Conservation (phyloP, 2,113 vertebrate species). For the Semnornis frantzii region DNA sequence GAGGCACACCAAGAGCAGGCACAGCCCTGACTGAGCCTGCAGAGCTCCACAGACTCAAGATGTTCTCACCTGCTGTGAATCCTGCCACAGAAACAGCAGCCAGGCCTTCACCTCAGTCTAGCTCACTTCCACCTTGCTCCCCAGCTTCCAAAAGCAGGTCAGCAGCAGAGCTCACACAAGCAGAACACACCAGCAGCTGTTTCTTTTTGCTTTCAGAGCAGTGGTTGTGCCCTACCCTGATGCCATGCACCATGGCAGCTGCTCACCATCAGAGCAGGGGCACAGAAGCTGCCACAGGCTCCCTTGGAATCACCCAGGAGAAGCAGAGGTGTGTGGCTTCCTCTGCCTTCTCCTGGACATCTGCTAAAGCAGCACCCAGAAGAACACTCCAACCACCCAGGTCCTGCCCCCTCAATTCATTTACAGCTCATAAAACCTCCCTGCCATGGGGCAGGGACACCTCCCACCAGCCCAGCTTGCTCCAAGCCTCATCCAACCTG, state of each 20-base stretch:
- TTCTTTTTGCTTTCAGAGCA: background rate
- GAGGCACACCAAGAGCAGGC: background rate
- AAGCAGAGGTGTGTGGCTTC: background rate
- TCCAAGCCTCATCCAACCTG: no score
- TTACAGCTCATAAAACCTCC: background rate
- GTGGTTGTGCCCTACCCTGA: background rate
- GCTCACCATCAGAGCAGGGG: background rate
- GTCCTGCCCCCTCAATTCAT: background rate
- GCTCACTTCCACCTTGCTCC: background rate
- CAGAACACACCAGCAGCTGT: background rate
- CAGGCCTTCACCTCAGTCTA: background rate
- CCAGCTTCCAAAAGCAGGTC: background rate
- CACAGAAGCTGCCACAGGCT: background rate
- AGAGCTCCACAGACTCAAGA: background rate
- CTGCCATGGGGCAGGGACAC: no score
- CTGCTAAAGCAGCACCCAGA: background rate
- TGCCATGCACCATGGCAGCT: background rate
- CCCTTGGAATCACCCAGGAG: background rate
- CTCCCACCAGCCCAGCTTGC: no score
- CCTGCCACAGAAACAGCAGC: background rate
- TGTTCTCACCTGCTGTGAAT: background rate
- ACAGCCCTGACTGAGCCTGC: background rate
- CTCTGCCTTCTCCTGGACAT: background rate
- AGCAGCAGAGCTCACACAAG: background rate
- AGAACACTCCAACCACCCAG: fast-evolving